Evolutionary conservation across 1,140 invertebrate species (phyloP), one percentile per base, ranked within the genome.

Genomic region (Drosophila pseudoananassae): DNA sequence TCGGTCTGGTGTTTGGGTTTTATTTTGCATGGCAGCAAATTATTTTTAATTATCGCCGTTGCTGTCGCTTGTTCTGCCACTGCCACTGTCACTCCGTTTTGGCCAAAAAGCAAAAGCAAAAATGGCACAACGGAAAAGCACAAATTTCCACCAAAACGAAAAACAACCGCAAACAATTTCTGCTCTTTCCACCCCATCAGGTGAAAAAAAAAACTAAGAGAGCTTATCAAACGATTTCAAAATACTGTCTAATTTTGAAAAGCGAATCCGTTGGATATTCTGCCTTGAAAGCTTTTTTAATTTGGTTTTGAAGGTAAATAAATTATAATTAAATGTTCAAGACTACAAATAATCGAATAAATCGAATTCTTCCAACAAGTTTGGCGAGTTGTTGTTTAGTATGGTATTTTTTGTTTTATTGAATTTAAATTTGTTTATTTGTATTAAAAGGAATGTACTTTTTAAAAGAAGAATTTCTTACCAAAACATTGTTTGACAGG

Each of bases 1-100:
- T 52, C 66, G 47, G 31, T 56, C 40, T 46, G 43, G 15, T 46
- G 45, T 54, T 55, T 57, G 59, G 50, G 71, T 74, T 72, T 74
- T 73, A 73, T 63, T 66, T 63, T 51, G 50, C 60, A 51, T 58
- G 72, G 60, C 60, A 53, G 73, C 73, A 76, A 85, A 85, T 85
- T 85, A 85, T 85, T 85, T 85, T 85, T 85, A 84, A 84, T 84
- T 84, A 84, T 84, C 81, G 73, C 50, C 70, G 63, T 76, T 51
- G 76, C 80, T 84, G 80, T 70, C 74, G 74, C 57, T 43, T 46
- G 47, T 51, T 29, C 63, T 82, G 78, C 69, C 79, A 65, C 77
- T 83, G 66, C 31, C 38, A 33, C 49, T 70, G 78, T 79, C 76
- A 63, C 65, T 79, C 80, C 45, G 45, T 17, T 50, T 40, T 49